These are phyloP conservation scores for Nannoperca australis DNA, from an alignment of 2,797 vertebrate genomes.

Conservation along the genomic window DNA sequence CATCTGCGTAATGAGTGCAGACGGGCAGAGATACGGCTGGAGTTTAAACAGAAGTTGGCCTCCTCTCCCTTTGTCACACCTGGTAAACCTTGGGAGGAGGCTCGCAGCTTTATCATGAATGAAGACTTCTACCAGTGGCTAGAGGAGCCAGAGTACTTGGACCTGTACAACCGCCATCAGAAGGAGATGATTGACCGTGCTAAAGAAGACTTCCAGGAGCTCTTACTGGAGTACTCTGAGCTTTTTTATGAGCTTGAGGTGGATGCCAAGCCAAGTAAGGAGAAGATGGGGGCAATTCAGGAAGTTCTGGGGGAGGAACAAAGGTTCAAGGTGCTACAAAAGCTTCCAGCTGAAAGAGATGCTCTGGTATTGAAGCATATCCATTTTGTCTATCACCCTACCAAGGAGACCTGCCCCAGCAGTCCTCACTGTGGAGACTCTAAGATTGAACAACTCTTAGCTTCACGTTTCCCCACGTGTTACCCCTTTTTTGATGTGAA, in stretches of 20 bases:
- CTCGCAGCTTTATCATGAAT: slow-evolving; percentile 98
- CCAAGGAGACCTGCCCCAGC: slow-evolving; percentile 96
- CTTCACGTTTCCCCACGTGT: slow-evolving; percentile 87
- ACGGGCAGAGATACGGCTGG: slow-evolving; percentile 90
- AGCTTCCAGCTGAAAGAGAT: slow-evolving; percentile 96
- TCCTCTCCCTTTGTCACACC: slow-evolving; percentile 94
- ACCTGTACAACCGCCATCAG: slow-evolving; percentile 95
- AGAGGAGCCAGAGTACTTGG: slow-evolving; percentile 93
- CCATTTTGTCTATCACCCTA: slow-evolving; percentile 98
- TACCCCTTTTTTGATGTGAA: slow-evolving; percentile 88
- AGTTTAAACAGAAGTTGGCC: slow-evolving; percentile 93
- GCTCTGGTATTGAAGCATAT: slow-evolving; percentile 97
- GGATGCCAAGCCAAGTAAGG: slow-evolving; percentile 98
- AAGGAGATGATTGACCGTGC: slow-evolving; percentile 95
- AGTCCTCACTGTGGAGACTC: slow-evolving; percentile 92
- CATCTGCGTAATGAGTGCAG: slow-evolving; percentile 92
- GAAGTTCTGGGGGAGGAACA: slow-evolving; percentile 96
- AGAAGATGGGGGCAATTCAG: slow-evolving; percentile 99
- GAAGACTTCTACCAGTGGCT: slow-evolving; percentile 98
- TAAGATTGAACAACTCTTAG: slow-evolving; percentile 92
- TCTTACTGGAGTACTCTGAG: slow-evolving; percentile 96
- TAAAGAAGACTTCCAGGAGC: slow-evolving; percentile 98
- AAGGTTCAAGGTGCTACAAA: slow-evolving; percentile 94
- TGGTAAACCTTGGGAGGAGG: slow-evolving; percentile 97
- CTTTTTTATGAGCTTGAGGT: slow-evolving; percentile 98